A percentile compares a stretch with the other conserved stretches of the same genome.
Evolutionary conservation across 1,140 invertebrate species (phyloP).

Genomic region (Zaprionus kolodkinae): DNA sequence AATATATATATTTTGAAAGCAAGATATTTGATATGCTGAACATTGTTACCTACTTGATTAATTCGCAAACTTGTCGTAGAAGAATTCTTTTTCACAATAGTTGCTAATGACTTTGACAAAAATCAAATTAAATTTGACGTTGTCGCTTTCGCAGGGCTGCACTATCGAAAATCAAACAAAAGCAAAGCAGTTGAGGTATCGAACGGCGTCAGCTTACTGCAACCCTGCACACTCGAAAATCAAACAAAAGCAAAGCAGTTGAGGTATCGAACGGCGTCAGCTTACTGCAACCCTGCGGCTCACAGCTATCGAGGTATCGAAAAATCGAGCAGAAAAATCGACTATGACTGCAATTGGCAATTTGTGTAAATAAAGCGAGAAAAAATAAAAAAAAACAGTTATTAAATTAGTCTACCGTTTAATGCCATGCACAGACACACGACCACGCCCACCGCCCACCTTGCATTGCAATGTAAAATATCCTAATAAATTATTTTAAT

Average conservation of each 20-base stretch:
- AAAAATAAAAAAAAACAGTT: not conserved
- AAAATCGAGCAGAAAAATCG: not conserved
- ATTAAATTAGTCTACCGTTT: conserved; percentile 12
- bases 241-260: not conserved
- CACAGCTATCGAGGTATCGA: not conserved
- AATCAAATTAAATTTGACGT: not conserved
- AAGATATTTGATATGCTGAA: too few relatives aligned
- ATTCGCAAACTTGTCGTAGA: too few relatives aligned
- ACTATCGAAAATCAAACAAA: not conserved
- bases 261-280: not conserved
- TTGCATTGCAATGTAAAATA: not conserved
- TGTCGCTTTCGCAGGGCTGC: not conserved
- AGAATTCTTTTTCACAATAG: too few relatives aligned
- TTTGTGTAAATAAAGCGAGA: not conserved
- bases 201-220: too few relatives aligned
- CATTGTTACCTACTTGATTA: too few relatives aligned
- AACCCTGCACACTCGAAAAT: too few relatives aligned
- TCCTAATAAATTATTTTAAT: conserved; percentile 38
- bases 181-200: too few relatives aligned
- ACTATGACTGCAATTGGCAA: not conserved
- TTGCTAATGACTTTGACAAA: too few relatives aligned
- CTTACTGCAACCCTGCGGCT: not conserved
- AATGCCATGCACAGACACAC: not conserved
- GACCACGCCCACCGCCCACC: not conserved
- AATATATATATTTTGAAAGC: too few relatives aligned